phyloP scores from a whole-genome alignment of 1,140 invertebrate genomes.

The Bicyclus anynana region DNA sequence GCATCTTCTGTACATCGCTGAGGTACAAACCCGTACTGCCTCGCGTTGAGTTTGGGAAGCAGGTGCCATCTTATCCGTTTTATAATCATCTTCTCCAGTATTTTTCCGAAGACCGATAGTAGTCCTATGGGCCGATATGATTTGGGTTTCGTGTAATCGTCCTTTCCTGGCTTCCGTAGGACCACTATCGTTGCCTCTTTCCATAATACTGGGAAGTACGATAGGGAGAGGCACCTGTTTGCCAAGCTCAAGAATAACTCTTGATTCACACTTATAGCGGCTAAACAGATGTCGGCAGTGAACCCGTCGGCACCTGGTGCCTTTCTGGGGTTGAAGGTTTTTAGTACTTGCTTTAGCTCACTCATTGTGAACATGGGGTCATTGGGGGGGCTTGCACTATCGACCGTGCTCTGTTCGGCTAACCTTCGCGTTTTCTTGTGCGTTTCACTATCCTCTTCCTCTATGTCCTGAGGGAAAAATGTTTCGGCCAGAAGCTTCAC shows the following conservation, averaged over 20 bases:
- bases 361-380: not conserved
- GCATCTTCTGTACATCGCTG: not conserved
- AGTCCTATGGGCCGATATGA: constrained; percentile 10
- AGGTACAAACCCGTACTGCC: constrained; percentile 3
- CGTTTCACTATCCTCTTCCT: not conserved
- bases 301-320: constrained; percentile 20
- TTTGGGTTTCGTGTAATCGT: constrained; percentile 7
- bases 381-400: no score
- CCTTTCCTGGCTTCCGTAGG: constrained; percentile 9
- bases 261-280: not conserved
- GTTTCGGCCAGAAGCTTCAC: constrained; percentile 20
- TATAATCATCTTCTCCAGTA: constrained; percentile 1
- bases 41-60: not conserved
- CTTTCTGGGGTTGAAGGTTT: constrained; percentile 14
- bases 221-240: constrained; percentile 2
- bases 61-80: not conserved
- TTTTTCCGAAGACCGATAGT: constrained; percentile 3
- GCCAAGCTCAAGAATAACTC: not conserved
- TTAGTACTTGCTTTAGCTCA: not conserved
- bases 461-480: constrained; percentile 21
- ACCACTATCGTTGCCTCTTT: constrained; percentile 14
- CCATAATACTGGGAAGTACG: constrained; percentile 18
- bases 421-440: constrained; percentile 5
- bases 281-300: constrained; percentile 17
- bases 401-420: not conserved